Evolutionary conservation across 2,888 invertebrate species (phyloP).

Genomic region (Plebejus argus): DNA sequence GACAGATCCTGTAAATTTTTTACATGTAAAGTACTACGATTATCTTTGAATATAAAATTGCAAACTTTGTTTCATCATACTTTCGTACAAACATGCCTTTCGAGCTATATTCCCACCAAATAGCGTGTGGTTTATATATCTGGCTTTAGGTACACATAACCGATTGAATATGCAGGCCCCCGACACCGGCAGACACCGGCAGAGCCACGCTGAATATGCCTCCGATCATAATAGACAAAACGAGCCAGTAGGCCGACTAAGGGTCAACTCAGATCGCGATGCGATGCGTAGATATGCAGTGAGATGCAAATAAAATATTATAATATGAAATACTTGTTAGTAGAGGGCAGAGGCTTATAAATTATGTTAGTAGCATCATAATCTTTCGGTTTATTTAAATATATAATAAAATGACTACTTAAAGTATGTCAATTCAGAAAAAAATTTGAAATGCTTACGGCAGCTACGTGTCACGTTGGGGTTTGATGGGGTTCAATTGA

Average conservation of each 20-base stretch:
- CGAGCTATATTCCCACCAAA: neutral
- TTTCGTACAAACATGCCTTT: neutral
- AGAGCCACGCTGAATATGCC: constrained; percentile 38
- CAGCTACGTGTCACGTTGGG: too few species aligned
- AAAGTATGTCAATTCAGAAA: too few species aligned
- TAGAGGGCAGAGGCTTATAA: too few species aligned
- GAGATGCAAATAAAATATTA: too few species aligned
- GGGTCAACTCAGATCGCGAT: too few species aligned
- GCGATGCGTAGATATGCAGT: too few species aligned
- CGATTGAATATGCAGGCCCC: constrained; percentile 58
- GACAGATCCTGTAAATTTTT: neutral
- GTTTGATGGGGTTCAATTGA: too few species aligned
- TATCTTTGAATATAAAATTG: neutral
- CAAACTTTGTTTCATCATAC: neutral
- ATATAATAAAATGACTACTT: too few species aligned
- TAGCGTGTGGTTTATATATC: constrained; percentile 36
- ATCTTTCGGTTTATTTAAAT: fast-evolving
- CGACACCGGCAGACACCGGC: constrained; percentile 52
- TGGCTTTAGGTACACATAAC: constrained; percentile 53
- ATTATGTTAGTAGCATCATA: too few species aligned
- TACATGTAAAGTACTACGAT: neutral
- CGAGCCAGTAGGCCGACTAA: neutral
- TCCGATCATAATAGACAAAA: neutral
- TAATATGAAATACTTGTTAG: too few species aligned
- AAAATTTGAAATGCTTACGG: too few species aligned